Evolutionary conservation across 92 coral and sea anemone species (phyloP).

Genomic region (Porites lobata): DNA sequence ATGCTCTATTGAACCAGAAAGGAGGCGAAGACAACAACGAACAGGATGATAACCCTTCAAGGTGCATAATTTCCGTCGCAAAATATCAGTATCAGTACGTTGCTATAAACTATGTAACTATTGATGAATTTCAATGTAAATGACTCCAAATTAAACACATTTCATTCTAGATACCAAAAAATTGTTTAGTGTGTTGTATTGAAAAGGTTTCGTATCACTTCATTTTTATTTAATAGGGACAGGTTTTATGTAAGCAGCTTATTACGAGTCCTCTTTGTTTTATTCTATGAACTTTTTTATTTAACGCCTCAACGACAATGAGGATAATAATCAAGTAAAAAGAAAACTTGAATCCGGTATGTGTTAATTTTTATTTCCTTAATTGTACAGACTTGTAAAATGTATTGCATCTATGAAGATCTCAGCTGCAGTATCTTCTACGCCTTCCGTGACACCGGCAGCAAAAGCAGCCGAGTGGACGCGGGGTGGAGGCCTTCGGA

Average conservation of each 20-base stretch:
- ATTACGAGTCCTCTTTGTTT: no score
- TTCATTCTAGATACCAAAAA: no score
- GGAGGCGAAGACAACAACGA: conserved; percentile 29
- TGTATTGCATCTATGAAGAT: conserved; percentile 73
- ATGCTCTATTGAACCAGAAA: conserved; percentile 59
- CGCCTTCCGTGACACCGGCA: conserved; percentile 70
- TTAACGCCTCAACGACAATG: no score
- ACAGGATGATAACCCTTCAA: conserved; percentile 66
- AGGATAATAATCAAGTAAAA: no score
- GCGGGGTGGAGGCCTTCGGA: conserved; percentile 42
- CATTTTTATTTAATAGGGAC: no score
- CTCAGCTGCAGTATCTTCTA: conserved; percentile 51
- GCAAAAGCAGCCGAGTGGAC: conserved; percentile 67
- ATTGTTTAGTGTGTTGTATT: no score
- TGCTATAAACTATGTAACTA: not conserved
- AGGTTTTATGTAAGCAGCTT: no score
- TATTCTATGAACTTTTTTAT: no score
- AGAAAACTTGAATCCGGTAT: no score
- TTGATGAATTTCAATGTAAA: not conserved
- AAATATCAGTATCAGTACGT: no score
- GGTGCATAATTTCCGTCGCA: conserved; percentile 28
- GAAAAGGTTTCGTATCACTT: no score
- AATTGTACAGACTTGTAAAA: conserved; percentile 74
- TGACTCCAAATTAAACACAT: no score
- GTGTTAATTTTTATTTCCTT: conserved; percentile 3